These are phyloP conservation scores for Hexactinellida sp. DNA, from an alignment of 37 sponge, comb jelly and placozoan genomes.

Conservation along the genomic window DNA sequence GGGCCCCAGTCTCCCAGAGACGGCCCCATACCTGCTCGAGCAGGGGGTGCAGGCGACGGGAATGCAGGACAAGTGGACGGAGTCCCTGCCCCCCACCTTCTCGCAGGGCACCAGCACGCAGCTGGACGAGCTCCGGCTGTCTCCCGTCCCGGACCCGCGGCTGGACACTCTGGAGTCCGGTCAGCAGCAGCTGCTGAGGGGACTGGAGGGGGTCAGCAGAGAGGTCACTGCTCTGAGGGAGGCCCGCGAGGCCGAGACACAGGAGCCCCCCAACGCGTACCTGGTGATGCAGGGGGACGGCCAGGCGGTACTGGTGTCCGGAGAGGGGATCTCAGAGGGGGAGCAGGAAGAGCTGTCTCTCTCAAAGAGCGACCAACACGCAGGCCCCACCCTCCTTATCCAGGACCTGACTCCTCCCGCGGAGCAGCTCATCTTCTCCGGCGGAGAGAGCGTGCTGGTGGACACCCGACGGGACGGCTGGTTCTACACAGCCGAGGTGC, in stretches of 20 bases:
- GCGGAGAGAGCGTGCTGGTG: not conserved
- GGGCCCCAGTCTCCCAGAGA: not conserved
- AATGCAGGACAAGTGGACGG: constrained; percentile 4
- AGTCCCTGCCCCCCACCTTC: not conserved
- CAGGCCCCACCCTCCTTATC: not conserved
- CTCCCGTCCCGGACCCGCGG: not conserved
- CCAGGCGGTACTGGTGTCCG: not conserved
- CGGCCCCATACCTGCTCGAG: not conserved
- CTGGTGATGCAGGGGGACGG: not conserved
- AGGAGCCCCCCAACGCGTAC: not conserved
- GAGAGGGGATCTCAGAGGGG: not conserved
- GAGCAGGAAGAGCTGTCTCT: not conserved
- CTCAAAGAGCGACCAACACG: not conserved
- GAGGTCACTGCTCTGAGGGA: not conserved
- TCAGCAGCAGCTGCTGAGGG: not conserved
- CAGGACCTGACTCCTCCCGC: not conserved
- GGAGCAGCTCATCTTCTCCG: not conserved
- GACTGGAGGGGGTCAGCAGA: not conserved
- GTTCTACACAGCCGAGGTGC: not conserved
- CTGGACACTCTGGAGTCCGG: not conserved
- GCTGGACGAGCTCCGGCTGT: not conserved
- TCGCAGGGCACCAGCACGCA: constrained; percentile 2
- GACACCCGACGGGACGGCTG: not conserved
- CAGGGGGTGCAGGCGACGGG: not conserved
- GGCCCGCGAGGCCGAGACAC: not conserved